Evolutionary conservation across 2,888 invertebrate species (phyloP), one percentile per base, ranked within the genome.

Genomic region (Drosophila gaucha): DNA sequence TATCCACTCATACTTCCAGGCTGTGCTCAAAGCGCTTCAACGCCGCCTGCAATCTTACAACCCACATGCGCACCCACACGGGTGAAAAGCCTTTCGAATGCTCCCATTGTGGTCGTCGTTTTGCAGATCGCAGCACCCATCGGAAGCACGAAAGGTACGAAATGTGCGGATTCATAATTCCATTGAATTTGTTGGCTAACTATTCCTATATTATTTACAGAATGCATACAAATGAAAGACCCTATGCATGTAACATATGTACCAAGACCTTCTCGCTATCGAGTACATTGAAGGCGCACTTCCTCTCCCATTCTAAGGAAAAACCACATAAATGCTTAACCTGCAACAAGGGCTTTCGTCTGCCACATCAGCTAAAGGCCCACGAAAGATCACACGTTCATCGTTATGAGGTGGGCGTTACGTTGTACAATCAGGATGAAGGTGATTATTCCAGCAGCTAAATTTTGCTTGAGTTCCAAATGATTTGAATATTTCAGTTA

Each of bases 301-400:
- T 77, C 24, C 78, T 87, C 9, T 84, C 85, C 1, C 91, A 91
- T 55, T 83, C 91, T 1, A 80, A 87, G 8, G 88, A 86, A 60
- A 90, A 89, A 20, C 89, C 89, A 0, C 89, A 80, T 52, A 91
- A 90, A 49, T 92, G 91, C 51, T 59, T 78, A 2, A 78, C 83
- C 3, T 92, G 92, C 57, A 77, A 84, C 3, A 92, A 91, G 62
- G 86, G 86, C 0, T 92, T 92, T 55, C 90, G 91, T 5, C 73
- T 91, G 69, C 86, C 89, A 1, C 92, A 92, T 64, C 91, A 92
- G 57, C 75, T 91, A 0, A 91, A 90, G 38, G 91, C 91, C 0
- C 91, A 92, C 67, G 64, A 73, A 31, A 83, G 77, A 6, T 59
- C 82, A 0, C 67, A 86, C 14, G 52, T 47, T 6, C 86, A 86